Evolutionary conservation across 2,797 vertebrate genomes (phyloP).

Genomic region (Prunella strophiata): DNA sequence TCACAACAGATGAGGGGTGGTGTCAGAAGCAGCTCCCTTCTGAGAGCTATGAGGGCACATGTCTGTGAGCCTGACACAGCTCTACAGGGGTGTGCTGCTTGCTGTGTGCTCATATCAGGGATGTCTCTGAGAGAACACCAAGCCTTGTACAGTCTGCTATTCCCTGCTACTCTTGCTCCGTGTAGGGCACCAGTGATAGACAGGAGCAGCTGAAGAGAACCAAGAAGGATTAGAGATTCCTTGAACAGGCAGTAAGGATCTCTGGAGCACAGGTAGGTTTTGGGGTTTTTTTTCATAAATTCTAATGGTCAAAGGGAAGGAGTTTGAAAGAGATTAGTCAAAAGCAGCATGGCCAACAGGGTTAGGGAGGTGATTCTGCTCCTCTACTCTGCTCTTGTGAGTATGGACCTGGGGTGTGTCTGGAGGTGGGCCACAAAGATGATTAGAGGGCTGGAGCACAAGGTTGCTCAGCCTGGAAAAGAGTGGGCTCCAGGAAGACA

Average conservation of each 20-base stretch:
- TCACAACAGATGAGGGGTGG: neutral
- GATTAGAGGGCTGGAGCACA: neutral
- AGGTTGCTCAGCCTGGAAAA: neutral
- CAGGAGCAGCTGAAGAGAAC: neutral
- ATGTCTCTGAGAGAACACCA: neutral
- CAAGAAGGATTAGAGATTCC: too few relatives aligned
- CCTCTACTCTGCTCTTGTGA: accelerated
- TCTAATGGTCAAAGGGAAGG: neutral
- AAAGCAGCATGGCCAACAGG: neutral
- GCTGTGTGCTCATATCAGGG: accelerated
- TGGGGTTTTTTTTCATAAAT: neutral
- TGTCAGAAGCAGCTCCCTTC: neutral
- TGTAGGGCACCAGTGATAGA: neutral
- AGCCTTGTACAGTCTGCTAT: neutral
- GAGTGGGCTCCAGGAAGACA: neutral
- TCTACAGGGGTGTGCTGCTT: neutral
- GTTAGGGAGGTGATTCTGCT: neutral
- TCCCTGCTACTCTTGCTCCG: neutral
- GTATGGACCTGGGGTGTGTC: neutral
- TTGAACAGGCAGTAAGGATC: neutral
- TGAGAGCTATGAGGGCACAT: too few relatives aligned
- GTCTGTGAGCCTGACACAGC: neutral
- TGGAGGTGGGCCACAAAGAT: neutral
- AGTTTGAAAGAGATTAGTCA: neutral
- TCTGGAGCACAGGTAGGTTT: too few relatives aligned